Base-by-base conservation (phyloP, 2,797 vertebrate genomes). In the Bryconaethiops microstoma region DNA sequence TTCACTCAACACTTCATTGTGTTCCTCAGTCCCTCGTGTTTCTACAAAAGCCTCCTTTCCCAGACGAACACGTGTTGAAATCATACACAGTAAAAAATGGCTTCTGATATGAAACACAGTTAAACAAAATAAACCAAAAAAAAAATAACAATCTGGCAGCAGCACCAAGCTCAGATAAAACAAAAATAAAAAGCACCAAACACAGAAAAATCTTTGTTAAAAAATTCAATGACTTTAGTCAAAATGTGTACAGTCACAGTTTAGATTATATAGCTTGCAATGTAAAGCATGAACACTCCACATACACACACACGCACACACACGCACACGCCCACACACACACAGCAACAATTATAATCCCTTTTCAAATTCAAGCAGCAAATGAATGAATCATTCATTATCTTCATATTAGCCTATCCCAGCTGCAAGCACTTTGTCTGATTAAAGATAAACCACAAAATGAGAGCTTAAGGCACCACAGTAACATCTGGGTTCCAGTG, bases 1-100 rank as follows among this genome's bases (percentile, higher is more conserved):
- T 48, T 50, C 2, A 71, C 78, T 83, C 74, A 88, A 91, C 91
- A 92, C 90, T 89, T 88, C 88, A 88, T 78, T 90, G 92, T 91
- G 52, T 67, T 14, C 39, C 23, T 78, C 50, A 68, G 40, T 23
- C 55, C 52, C 54, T n/a, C 29, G 35, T 57, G 29, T n/a, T 57
- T 17, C 35, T 14, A 42, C 55, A 35, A 35, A 35, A 35, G 35
- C 35, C 35, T 35, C 0, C 35, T 35, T 35, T 35, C 35, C 35
- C 35, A 5, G 35, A 35, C 0, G 35, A 35, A 35, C 35, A 35
- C 35, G 35, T 29, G 29, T 35, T 35, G 35, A 35, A 35, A 35
- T 35, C 35, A 35, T 35, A 35, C 35, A 35, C 35, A 35, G 35
- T 4, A 35, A 2, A 29, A 35, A 35, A 35, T 52, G 45, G n/a